Evolutionary conservation across 2,113 vertebrate genomes (phyloP).

Genomic region (Myrmecophaga tridactyla): DNA sequence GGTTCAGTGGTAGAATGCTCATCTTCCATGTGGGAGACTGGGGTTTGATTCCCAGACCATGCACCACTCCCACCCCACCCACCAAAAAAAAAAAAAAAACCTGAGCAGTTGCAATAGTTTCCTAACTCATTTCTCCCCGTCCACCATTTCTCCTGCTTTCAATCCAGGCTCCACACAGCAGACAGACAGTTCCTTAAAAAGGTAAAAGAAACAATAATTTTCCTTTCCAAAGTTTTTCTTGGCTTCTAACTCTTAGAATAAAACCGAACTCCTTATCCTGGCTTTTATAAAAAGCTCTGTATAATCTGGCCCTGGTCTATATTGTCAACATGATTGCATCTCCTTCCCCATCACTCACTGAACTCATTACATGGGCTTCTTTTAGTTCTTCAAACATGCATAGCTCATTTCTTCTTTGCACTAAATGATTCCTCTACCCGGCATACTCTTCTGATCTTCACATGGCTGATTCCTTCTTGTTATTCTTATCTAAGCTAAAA

Average conservation of each 20-base stretch:
- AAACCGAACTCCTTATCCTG: background rate
- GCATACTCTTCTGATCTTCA: background rate
- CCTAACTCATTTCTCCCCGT: background rate
- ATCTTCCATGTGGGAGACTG: too few species aligned
- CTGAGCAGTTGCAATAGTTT: too few species aligned
- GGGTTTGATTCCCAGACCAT: too few species aligned
- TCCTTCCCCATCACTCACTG: fast-evolving
- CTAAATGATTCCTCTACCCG: background rate
- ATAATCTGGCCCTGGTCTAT: background rate
- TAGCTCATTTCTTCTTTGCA: background rate
- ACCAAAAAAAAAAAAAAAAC: too few species aligned
- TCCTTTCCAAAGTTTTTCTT: background rate
- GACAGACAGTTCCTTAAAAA: background rate
- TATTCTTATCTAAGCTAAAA: background rate
- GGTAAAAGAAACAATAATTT: background rate
- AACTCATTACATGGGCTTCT: background rate
- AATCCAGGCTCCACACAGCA: background rate
- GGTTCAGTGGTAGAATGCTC: too few species aligned
- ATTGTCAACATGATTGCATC: background rate
- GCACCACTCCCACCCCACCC: too few species aligned
- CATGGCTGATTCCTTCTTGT: background rate
- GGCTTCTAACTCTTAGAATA: background rate
- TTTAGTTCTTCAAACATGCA: background rate
- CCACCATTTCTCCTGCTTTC: background rate
- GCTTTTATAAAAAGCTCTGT: background rate